Evolutionary conservation across 2,113 vertebrate species (phyloP).

Genomic region (Atlantisia rogersi): DNA sequence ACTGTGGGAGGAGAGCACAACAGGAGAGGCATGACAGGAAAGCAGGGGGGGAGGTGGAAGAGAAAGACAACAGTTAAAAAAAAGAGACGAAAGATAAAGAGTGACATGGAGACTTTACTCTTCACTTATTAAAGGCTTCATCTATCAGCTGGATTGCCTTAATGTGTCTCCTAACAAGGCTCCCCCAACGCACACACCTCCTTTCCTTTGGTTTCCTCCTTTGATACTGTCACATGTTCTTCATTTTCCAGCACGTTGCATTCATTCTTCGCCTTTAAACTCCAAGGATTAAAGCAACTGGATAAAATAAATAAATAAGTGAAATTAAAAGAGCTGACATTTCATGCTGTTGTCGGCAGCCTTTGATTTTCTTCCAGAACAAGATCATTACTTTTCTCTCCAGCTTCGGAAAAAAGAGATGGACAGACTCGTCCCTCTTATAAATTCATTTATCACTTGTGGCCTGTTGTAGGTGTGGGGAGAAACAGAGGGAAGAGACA

Average conservation of each 20-base stretch:
- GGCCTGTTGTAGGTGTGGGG: neutral
- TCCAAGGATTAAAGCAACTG: constrained; percentile 80
- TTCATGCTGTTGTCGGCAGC: constrained; percentile 66
- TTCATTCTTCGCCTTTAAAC: constrained; percentile 80
- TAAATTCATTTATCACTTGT: constrained; percentile 29
- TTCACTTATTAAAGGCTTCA: constrained; percentile 71
- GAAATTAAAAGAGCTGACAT: constrained; percentile 78
- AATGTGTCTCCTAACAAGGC: constrained; percentile 75
- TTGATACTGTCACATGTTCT: constrained; percentile 80
- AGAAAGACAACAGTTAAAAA: neutral
- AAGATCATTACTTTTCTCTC: constrained; percentile 74
- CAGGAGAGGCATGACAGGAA: neutral
- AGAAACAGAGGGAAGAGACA: neutral
- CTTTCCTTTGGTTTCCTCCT: constrained; percentile 66
- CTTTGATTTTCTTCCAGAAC: constrained; percentile 78
- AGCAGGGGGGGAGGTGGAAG: neutral
- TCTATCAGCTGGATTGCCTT: constrained; percentile 76
- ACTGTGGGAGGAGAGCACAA: neutral
- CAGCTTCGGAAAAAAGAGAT: constrained; percentile 52
- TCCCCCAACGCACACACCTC: constrained; percentile 23
- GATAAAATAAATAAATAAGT: constrained; percentile 75
- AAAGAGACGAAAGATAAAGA: neutral
- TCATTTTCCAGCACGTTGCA: constrained; percentile 73
- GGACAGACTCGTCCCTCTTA: constrained; percentile 33
- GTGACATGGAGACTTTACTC: constrained; percentile 48